Percentiles rank a stretch among this genome's conserved stretches.
phyloP scores from a whole-genome alignment of 2,888 invertebrate species.

The Epiblema foenella region DNA sequence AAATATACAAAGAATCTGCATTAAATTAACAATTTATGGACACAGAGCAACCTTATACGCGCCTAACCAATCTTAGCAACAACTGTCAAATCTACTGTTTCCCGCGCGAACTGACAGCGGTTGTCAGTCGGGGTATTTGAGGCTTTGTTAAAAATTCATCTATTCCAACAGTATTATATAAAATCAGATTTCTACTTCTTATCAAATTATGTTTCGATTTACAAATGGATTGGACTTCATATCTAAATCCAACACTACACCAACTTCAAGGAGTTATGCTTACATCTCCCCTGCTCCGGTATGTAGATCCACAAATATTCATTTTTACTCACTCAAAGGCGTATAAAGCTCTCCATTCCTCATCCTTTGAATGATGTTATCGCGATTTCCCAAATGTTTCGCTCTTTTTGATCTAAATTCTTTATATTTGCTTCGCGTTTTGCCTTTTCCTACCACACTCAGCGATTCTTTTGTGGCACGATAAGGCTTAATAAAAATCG shows the following conservation, averaged over 20 bases:
- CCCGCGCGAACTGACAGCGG: too few species aligned
- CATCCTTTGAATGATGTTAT: slow-evolving; percentile 81
- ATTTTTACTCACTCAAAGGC: slow-evolving; percentile 75
- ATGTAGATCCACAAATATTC: slow-evolving; percentile 66
- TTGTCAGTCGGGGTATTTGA: too few species aligned
- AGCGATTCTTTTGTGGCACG: slow-evolving; percentile 74
- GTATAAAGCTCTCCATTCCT: slow-evolving; percentile 75
- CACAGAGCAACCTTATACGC: too few species aligned
- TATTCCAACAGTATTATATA: too few species aligned
- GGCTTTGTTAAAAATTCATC: too few species aligned
- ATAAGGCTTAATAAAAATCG: slow-evolving; percentile 68
- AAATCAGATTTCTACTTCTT: slow-evolving; percentile 3
- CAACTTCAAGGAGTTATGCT: slow-evolving; percentile 42
- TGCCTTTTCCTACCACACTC: slow-evolving; percentile 73
- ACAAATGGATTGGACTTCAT: slow-evolving; percentile 44
- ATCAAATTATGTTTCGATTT: slow-evolving; percentile 38
- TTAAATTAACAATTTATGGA: too few species aligned
- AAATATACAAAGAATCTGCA: too few species aligned
- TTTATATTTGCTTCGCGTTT: slow-evolving; percentile 74
- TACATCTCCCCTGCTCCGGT: slow-evolving; percentile 44
- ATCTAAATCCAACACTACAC: slow-evolving; percentile 43
- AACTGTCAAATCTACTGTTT: too few species aligned
- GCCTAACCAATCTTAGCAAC: too few species aligned
- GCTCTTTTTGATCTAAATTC: slow-evolving; percentile 80
- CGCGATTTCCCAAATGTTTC: slow-evolving; percentile 78